These are phyloP conservation scores for Nomada ferruginata DNA, from an alignment of 2,888 invertebrate genomes.

Conservation along the genomic window DNA sequence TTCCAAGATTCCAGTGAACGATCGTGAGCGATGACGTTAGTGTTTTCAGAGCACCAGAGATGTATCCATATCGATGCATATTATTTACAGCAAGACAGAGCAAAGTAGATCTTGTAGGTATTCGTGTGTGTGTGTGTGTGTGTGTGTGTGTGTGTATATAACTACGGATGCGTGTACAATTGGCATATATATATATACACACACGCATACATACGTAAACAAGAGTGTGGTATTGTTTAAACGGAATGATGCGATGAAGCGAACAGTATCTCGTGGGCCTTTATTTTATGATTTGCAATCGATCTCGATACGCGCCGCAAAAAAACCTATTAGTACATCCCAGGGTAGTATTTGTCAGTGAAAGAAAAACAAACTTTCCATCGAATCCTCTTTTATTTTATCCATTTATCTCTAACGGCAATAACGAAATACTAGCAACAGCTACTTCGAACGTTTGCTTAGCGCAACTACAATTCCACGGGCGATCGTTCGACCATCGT, in stretches of 20 bases:
- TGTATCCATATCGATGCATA: conserved; percentile 82
- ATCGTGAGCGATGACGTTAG: conserved; percentile 83
- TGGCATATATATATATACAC: conserved; percentile 41
- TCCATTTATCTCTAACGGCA: conserved; percentile 44
- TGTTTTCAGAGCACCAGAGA: conserved; percentile 82
- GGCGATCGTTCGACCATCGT: not conserved
- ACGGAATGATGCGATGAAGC: conserved; percentile 82
- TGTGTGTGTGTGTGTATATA: not conserved
- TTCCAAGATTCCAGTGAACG: conserved; percentile 83
- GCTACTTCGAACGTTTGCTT: conserved; percentile 13
- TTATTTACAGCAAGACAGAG: conserved; percentile 84
- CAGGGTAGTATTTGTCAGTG: conserved; percentile 17
- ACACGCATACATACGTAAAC: conserved; percentile 36
- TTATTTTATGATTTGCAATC: conserved; percentile 10
- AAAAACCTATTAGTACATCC: not conserved
- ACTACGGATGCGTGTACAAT: conserved; percentile 46
- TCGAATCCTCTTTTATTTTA: conserved; percentile 56
- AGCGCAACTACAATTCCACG: conserved; percentile 26
- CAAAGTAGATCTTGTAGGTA: conserved; percentile 73
- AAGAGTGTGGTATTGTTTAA: conserved; percentile 77
- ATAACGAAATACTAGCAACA: conserved; percentile 43
- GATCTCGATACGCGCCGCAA: not conserved
- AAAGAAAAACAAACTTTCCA: conserved; percentile 49
- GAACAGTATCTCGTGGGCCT: conserved; percentile 58
- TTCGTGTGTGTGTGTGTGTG: conserved; percentile 16